Base-by-base conservation (phyloP, 2,888 invertebrate genomes). In the Drosophila subquinaria region DNA sequence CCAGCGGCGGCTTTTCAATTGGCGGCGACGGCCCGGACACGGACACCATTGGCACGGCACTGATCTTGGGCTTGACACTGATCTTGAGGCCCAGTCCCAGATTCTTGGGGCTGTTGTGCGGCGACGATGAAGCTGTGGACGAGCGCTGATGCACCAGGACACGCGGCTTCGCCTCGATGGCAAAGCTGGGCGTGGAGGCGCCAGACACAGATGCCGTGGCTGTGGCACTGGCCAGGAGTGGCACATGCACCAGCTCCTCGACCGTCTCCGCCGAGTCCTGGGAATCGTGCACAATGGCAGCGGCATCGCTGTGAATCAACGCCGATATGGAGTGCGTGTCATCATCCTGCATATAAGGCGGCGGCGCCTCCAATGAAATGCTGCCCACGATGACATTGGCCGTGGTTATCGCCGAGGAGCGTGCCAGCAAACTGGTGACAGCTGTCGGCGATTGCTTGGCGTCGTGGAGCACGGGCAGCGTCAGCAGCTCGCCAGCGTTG, bases 1-100 rank as follows among this genome's bases (percentile, higher is more conserved):
- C 77, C 69, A 87, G 67, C 50, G 89, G 87, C 27, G 90, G 87
- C 66, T 92, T 95, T 81, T 96, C 96, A 82, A 96, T 96, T 13
- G 96, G 96, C 36, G 96, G 96, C 17, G 96, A 96, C 0, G 96
- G 96, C n/a, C 96, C 96, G 11, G 96, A 96, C 33, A 97, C 95
- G 27, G 96, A 96, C 6, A 97, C 94, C 82, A 96, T 96, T 52
- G 96, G 96, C 82, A 96, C 93, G 62, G 91, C 89, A 60, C 87
- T 89, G 59, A 82, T 81, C 76, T 90, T 91, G 13, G 90, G 90
- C 62, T 90, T 91, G 38, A 90, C 73, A 45, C 27, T 27, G 27
- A 90, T 90, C 69, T 90, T 91, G 2, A 91, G 76, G 6, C 82
- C 85, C 4, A 91, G 78, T 38, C 82, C 83, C 48, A 90, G 60